Conservation (phyloP, 1,140 invertebrate genomes). For the Centruroides vittatus region DNA sequence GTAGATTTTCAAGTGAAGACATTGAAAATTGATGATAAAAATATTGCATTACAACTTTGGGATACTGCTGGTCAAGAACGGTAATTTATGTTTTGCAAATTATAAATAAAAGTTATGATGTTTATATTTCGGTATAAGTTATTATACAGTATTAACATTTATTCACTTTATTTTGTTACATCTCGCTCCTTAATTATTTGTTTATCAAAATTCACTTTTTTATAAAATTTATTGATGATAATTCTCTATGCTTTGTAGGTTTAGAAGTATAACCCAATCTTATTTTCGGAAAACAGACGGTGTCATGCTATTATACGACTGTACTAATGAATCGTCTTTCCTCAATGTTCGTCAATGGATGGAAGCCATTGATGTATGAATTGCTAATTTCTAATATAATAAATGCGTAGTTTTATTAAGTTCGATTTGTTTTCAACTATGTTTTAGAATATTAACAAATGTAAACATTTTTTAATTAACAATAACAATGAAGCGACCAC, state of each 20-base stretch:
- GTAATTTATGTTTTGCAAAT: conserved; percentile 18
- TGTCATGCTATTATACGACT: conserved; percentile 49
- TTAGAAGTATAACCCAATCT: conserved; percentile 49
- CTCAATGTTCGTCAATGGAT: conserved; percentile 49
- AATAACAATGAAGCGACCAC: too few species aligned
- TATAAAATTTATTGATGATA: too few species aligned
- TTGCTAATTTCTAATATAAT: neutral
- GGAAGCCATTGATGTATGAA: conserved; percentile 36
- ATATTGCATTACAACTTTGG: conserved; percentile 46
- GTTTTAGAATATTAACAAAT: conserved; percentile 23
- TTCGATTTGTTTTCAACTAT: too few species aligned
- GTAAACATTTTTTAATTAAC: too few species aligned
- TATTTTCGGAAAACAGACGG: conserved; percentile 55
- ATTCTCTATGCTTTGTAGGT: conserved; percentile 29
- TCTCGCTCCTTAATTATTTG: too few species aligned
- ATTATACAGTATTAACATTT: too few species aligned
- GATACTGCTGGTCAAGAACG: conserved; percentile 46
- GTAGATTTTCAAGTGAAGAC: conserved; percentile 51
- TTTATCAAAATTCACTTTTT: too few species aligned
- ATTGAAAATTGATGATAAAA: conserved; percentile 41
- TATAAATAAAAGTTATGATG: too few species aligned
- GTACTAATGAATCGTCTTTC: conserved; percentile 46
- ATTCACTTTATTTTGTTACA: too few species aligned
- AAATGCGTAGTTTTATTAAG: too few species aligned
- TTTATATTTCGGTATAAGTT: too few species aligned